Base-by-base conservation (phyloP, 1,140 invertebrate species). In the Meloidogyne exigua region DNA sequence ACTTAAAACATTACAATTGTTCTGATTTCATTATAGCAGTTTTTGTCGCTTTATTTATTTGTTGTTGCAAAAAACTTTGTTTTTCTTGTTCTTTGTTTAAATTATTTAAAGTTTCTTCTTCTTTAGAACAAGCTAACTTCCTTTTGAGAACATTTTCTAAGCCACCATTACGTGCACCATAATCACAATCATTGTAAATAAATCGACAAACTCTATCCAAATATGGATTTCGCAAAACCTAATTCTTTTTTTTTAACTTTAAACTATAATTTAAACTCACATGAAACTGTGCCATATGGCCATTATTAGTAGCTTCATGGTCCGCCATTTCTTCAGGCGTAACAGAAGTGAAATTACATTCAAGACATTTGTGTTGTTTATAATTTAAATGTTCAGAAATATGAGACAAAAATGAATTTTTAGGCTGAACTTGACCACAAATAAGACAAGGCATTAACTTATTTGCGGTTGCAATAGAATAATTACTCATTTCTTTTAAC, bases 121-220 rank as follows among this genome's bases (percentile, higher is more conserved):
- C 72, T 1, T 25, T 65, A n/a, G 72, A 42, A 57, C 71, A 64
- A 13, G 39, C 72, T 57, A 73, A 32, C 25, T 73, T 73, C 23
- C 72, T 42, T 65, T 39, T 73, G n/a, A 73, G 23, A 26, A 73
- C 72, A 28, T 64, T 73, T 0, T 73, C 72, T 2, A 73, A 65
- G 0, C 72, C 72, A 0, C 72, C 72, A 64, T 73, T 73, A 2
- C 65, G 62, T 4, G 64, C 57, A 21, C 72, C 72, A 64, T 64
- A 73, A 21, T 73, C 72, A 39, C 72, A 73, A 36, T 73, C 72
- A n/a, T 73, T 73, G 57, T 73, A 73, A 1, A 73, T 65, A 73
- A 73, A 73, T 25, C 72, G 72, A 28, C 72, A 73, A 32, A 73
- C 21, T 65, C 72, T 62, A 9, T 73, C 72, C 72, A 73, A 18